These are phyloP conservation scores for Emys orbicularis DNA, from an alignment of 2,797 vertebrate species.

Conservation along the genomic window DNA sequence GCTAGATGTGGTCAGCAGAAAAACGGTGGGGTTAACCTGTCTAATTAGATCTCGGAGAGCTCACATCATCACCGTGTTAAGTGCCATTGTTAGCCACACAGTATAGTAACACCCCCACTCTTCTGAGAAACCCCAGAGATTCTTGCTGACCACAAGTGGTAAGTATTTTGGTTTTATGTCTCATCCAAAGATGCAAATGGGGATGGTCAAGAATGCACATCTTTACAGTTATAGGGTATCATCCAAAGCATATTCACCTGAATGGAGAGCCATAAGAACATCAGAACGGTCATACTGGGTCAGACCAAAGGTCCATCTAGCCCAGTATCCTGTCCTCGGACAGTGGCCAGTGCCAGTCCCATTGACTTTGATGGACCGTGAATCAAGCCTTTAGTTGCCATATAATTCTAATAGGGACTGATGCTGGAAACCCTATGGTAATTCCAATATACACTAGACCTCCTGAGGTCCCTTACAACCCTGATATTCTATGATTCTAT, in stretches of 20 bases:
- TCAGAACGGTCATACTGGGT: no score
- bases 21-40: background rate
- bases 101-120: background rate
- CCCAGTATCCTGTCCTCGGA: no score
- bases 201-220: background rate
- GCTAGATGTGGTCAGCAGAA: background rate
- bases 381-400: background rate
- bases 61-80: background rate
- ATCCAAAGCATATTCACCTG: background rate
- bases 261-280: background rate
- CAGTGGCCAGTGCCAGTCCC: background rate
- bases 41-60: background rate
- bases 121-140: background rate
- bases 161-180: background rate
- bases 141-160: background rate
- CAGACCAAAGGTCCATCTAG: no score
- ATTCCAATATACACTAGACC: background rate
- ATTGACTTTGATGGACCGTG: background rate
- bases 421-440: background rate
- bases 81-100: background rate
- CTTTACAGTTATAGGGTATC: background rate
- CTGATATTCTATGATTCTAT: no score
- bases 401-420: background rate
- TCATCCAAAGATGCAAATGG: background rate
- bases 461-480: no score